A percentile compares a stretch with the other conserved stretches of the same genome.
These are phyloP conservation scores for Gallinago media DNA, from an alignment of 2,113 vertebrate species.

Conservation along the genomic window DNA sequence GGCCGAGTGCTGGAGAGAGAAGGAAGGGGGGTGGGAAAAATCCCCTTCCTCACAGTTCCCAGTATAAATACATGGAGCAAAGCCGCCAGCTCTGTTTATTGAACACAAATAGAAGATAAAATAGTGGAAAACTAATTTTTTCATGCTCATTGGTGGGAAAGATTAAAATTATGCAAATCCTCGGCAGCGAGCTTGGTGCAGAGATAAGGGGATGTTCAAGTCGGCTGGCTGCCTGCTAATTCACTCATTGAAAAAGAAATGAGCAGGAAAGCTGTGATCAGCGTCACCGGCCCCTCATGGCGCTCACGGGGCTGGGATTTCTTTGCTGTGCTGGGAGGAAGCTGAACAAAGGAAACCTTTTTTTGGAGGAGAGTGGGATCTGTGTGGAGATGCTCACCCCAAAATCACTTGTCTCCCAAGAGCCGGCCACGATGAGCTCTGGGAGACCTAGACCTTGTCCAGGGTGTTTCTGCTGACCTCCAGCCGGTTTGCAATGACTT, in stretches of 20 bases:
- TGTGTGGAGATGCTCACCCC: neutral
- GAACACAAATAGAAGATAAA: constrained; percentile 70
- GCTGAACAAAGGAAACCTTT: constrained; percentile 12
- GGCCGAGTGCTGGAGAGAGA: neutral
- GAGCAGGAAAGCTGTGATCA: constrained; percentile 35
- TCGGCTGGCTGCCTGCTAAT: constrained; percentile 73
- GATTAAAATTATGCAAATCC: constrained; percentile 80
- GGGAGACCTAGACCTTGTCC: neutral
- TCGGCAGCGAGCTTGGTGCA: constrained; percentile 45
- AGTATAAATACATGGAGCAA: neutral
- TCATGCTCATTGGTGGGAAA: constrained; percentile 75
- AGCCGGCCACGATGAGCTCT: accelerated
- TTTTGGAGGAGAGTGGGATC: neutral
- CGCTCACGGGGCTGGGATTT: neutral
- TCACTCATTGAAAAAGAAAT: constrained; percentile 51
- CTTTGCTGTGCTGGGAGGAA: neutral
- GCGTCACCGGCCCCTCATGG: neutral
- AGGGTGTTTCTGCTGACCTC: neutral
- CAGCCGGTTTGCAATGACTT: neutral
- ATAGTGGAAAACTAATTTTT: constrained; percentile 72
- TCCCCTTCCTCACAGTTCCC: neutral
- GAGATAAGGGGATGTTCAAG: constrained; percentile 74
- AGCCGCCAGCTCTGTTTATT: constrained; percentile 55
- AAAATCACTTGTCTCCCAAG: accelerated
- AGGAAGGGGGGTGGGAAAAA: no score